Base-by-base conservation (phyloP, 1,140 invertebrate species). In the Samia ricini region DNA sequence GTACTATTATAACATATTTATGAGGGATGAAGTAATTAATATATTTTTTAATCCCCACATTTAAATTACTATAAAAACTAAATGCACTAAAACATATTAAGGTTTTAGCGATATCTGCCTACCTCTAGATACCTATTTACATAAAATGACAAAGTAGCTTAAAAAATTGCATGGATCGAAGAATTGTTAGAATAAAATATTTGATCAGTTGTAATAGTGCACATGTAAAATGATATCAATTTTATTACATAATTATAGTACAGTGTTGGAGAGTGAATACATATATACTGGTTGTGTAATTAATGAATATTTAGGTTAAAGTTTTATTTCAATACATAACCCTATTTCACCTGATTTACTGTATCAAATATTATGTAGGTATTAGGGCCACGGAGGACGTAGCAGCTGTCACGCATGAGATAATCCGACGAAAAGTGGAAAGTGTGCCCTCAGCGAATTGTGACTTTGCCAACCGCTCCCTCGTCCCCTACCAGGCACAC, bases 381-480 rank as follows among this genome's bases (percentile, higher is more conserved):
- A 74, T 66, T 68, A 61, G 63, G 60, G 62, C 67, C 60, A 59
- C 68, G 73, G 68, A 77, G 65, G 66, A 65, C 59, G 66, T 56
- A 71, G 66, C 74, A 74, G 69, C 83, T 86, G 85, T 83, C 82
- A 89, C 83, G 85, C 82, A 74, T 82, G 75, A 86, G 72, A 85
- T 84, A 86, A 85, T 87, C 82, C 75, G 65, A 24, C 60, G 63
- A 73, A 68, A 69, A 82, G 75, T 74, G 77, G 68, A 74, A 78
- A 77, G 71, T 72, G 76, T 66, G 67, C 79, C 74, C 84, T 79
- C 74, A 72, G 68, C 61, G 74, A 64, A 72, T 79, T 72, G 77
- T 66, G 69, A 77, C 73, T 79, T 69, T 52, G 52, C 71, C 69
- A 67, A 69, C 74, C 69, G 72, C 81, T 77, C 74, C 72, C 75